Percentiles rank a stretch among this genome's conserved stretches.
These are phyloP conservation scores for Micrastur ruficollis DNA, from an alignment of 2,797 vertebrate species.

Conservation along the genomic window DNA sequence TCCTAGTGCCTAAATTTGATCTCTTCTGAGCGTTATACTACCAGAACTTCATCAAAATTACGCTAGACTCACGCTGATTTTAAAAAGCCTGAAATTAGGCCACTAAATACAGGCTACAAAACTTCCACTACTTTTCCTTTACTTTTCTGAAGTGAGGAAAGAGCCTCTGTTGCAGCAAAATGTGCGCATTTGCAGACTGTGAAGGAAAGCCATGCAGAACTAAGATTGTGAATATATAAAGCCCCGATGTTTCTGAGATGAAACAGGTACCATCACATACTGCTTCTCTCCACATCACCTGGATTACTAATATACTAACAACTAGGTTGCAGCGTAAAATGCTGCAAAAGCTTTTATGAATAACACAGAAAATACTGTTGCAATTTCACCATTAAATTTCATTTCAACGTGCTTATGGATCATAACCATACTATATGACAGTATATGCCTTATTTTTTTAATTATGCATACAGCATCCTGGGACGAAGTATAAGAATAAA, in stretches of 20 bases:
- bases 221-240: background rate
- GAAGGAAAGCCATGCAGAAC: background rate
- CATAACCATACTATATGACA: background rate
- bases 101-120: background rate
- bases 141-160: background rate
- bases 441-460: background rate
- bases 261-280: background rate
- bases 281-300: background rate
- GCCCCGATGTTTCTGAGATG: background rate
- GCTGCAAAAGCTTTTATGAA: conserved; percentile 5
- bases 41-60: background rate
- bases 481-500: conserved; percentile 37
- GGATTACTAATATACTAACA: conserved; percentile 1
- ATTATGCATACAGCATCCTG: background rate
- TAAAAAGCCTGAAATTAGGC: background rate
- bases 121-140: background rate
- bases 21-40: background rate
- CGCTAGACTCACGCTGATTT: background rate
- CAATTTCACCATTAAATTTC: conserved; percentile 54
- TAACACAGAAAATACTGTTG: conserved; percentile 30
- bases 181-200: background rate
- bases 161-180: background rate
- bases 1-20: background rate
- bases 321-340: background rate
- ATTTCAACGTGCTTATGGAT: background rate